A percentile compares a stretch with the other conserved stretches of the same genome.
These are phyloP conservation scores for Scarus forsteni DNA, from an alignment of 2,797 vertebrate genomes.

Conservation along the genomic window DNA sequence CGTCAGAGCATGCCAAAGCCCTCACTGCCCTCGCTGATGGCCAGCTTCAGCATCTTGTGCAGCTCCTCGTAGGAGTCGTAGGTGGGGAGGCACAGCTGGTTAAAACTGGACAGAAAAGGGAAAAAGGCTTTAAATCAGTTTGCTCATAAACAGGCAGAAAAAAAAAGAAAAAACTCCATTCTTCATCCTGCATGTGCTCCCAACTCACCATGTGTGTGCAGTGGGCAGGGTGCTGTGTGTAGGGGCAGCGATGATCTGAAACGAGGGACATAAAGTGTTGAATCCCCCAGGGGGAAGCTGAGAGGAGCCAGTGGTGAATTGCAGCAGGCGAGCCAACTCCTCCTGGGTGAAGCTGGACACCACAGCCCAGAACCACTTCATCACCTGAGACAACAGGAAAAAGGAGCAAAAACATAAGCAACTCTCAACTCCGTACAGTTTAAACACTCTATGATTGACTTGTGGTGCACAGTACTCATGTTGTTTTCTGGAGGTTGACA, in stretches of 20 bases:
- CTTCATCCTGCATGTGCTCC: neutral
- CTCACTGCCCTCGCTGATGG: slow-evolving; percentile 99
- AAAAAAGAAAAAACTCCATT: too few relatives aligned
- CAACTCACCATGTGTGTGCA: slow-evolving; percentile 95
- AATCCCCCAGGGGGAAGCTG: slow-evolving; percentile 97
- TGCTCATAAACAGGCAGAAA: too few relatives aligned
- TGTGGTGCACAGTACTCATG: too few relatives aligned
- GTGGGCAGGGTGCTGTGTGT: slow-evolving; percentile 97
- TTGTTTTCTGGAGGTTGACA: too few relatives aligned
- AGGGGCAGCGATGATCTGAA: slow-evolving; percentile 97
- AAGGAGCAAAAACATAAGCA: neutral
- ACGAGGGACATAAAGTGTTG: slow-evolving; percentile 97
- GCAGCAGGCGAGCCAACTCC: slow-evolving; percentile 95
- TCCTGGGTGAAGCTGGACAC: slow-evolving; percentile 99
- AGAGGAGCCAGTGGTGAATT: slow-evolving; percentile 98
- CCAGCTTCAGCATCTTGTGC: slow-evolving; percentile 98
- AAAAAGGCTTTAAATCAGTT: neutral
- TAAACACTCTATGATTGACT: too few relatives aligned
- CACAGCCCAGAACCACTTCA: slow-evolving; percentile 99
- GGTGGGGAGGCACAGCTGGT: slow-evolving; percentile 99
- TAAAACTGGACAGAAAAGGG: slow-evolving; percentile 87
- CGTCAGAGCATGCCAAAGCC: slow-evolving; percentile 98
- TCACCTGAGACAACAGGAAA: slow-evolving; percentile 86
- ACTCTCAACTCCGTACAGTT: too few relatives aligned
- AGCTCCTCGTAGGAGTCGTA: slow-evolving; percentile 99